Base-by-base conservation (phyloP, 1,140 invertebrate genomes). In the Luehdorfia chinensis region DNA sequence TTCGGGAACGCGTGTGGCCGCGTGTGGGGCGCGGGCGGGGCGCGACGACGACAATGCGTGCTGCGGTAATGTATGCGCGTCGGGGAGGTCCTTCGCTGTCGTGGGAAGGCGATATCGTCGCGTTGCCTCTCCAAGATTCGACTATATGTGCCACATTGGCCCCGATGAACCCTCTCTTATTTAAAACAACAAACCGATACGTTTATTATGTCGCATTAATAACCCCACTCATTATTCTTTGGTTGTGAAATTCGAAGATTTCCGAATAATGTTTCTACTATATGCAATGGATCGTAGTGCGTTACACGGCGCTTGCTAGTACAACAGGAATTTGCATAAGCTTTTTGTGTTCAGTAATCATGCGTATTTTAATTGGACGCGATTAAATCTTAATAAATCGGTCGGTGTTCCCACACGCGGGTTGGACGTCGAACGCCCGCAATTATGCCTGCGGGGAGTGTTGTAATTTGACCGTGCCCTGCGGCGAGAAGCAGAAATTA, bases 311-410 rank as follows among this genome's bases (percentile, higher is more conserved):
- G n/a, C n/a, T n/a, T n/a, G n/a, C 36, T 30, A 30, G 33, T 23
- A 28, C 9, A 8, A 23, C 33, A 33, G 47, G 55, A 51, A 70
- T 72, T 70, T 65, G 56, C 65, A 64, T 72, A 66, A 59, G 47
- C 37, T 62, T 66, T 67, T 69, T 60, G 60, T 69, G n/a, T n/a
- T n/a, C n/a, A n/a, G n/a, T n/a, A n/a, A n/a, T 66, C 66, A 58
- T 70, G 67, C 64, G 69, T 76, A 71, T 81, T 78, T 74, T 78
- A 83, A 80, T 83, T 80, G 70, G 61, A 44, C 33, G 49, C 66
- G 66, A 79, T 78, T 83, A 79, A 78, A 78, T 78, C 74, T 78
- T 79, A 77, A 78, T 81, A 78, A 81, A 75, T 74, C 64, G 75
- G 62, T 53, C 58, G 57, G 67, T 64, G 66, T 79, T 75, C 67